A percentile compares a stretch with the other conserved stretches of the same genome.
Conservation (phyloP, 2,888 invertebrate species). For the Polyploca ridens region DNA sequence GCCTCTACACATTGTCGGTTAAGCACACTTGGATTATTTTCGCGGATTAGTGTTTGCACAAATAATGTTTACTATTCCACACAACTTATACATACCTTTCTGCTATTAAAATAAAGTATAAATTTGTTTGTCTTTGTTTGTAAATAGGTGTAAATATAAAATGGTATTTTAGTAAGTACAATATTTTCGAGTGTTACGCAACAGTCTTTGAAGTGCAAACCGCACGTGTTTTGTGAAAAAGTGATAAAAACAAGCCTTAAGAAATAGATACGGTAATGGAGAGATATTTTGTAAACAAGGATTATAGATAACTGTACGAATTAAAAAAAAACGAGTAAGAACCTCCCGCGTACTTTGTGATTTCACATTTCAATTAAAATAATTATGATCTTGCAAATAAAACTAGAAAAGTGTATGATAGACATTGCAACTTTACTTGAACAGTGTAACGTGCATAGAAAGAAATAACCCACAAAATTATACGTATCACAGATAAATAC, state of each 20-base stretch:
- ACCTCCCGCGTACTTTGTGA: too few relatives aligned
- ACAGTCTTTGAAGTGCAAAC: neutral
- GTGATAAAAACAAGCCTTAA: neutral
- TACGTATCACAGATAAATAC: too few relatives aligned
- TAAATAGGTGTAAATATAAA: neutral
- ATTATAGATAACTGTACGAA: neutral
- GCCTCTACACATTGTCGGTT: slow-evolving; percentile 7
- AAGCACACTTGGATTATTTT: slow-evolving; percentile 11
- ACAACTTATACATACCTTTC: neutral
- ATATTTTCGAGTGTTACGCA: slow-evolving; percentile 7
- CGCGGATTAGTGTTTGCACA: neutral
- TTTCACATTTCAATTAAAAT: too few relatives aligned
- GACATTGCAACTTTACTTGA: too few relatives aligned
- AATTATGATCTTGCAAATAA: too few relatives aligned
- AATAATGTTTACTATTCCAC: neutral
- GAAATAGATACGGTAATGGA: slow-evolving; percentile 5
- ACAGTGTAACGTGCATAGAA: too few relatives aligned
- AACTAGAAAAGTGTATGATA: too few relatives aligned
- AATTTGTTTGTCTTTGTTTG: neutral
- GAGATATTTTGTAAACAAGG: neutral
- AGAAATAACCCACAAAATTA: too few relatives aligned
- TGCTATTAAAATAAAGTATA: neutral
- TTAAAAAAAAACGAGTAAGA: too few relatives aligned
- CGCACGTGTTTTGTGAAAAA: slow-evolving; percentile 9
- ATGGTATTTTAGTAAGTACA: neutral